Conservation (phyloP, 2,113 vertebrate genomes). For the Tetrao urogallus region DNA sequence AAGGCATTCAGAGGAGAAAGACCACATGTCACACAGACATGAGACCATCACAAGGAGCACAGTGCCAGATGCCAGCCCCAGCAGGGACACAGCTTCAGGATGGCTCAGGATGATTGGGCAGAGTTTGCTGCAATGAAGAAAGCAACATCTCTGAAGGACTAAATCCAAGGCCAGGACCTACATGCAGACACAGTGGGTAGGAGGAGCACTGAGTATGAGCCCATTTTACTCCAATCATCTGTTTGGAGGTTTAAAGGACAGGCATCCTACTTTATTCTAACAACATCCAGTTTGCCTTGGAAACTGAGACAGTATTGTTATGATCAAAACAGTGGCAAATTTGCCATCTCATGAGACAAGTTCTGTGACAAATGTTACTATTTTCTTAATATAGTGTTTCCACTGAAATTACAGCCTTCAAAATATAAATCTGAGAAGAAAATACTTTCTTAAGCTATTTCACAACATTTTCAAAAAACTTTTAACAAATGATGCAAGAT, state of each 20-base stretch:
- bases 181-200: background rate
- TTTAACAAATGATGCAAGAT: background rate
- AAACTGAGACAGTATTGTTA: background rate
- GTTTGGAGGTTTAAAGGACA: background rate
- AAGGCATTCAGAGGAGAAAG: background rate
- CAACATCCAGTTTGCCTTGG: background rate
- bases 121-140: background rate
- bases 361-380: background rate
- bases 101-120: background rate
- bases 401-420: background rate
- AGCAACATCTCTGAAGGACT: background rate
- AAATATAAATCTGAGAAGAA: background rate
- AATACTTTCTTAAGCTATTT: background rate
- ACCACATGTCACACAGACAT: accelerated
- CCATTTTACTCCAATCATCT: background rate
- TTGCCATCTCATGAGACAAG: background rate
- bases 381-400: background rate
- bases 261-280: background rate
- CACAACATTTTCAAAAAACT: background rate
- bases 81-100: background rate
- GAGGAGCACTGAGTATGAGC: accelerated
- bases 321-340: background rate
- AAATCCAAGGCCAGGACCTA: background rate
- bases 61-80: accelerated
- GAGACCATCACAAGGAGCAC: background rate